Conservation (phyloP, 2,797 vertebrate species). For the Pseudomugil gertrudae region DNA sequence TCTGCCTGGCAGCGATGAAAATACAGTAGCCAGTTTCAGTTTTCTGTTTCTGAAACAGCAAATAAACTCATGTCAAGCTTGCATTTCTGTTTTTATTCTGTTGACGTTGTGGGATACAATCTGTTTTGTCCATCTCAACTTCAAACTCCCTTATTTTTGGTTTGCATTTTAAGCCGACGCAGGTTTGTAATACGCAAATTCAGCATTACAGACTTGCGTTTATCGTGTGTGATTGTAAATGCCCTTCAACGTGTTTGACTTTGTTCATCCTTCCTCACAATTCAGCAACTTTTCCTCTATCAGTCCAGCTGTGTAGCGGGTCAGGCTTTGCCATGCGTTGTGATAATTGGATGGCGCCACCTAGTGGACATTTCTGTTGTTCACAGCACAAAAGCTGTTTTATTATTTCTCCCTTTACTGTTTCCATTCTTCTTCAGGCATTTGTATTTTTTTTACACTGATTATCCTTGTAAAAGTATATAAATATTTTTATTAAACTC, state of each 20-base stretch:
- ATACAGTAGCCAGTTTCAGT: slow-evolving; percentile 9
- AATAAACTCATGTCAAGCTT: neutral
- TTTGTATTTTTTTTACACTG: neutral
- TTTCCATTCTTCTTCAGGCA: neutral
- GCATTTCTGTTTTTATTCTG: neutral
- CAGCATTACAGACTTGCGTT: neutral
- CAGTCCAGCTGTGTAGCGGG: neutral
- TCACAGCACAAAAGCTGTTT: no score
- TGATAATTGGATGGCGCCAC: slow-evolving; percentile 32
- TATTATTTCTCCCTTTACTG: no score
- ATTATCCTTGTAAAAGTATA: neutral
- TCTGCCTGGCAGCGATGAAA: slow-evolving; percentile 46
- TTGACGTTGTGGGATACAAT: neutral
- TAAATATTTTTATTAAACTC: neutral
- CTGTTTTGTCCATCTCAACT: neutral
- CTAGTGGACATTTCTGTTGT: slow-evolving; percentile 49
- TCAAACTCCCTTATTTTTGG: slow-evolving; percentile 1
- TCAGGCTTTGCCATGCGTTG: neutral
- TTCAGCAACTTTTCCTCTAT: slow-evolving; percentile 1
- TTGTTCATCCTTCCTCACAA: neutral
- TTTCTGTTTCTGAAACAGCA: neutral
- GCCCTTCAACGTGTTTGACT: neutral
- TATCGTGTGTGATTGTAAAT: neutral
- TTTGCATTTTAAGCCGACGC: neutral
- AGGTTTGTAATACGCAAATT: slow-evolving; percentile 2